Percentiles rank a stretch among this genome's conserved stretches.
These are phyloP conservation scores for Diplodus puntazzo DNA, from an alignment of 2,797 vertebrate genomes.

Conservation along the genomic window DNA sequence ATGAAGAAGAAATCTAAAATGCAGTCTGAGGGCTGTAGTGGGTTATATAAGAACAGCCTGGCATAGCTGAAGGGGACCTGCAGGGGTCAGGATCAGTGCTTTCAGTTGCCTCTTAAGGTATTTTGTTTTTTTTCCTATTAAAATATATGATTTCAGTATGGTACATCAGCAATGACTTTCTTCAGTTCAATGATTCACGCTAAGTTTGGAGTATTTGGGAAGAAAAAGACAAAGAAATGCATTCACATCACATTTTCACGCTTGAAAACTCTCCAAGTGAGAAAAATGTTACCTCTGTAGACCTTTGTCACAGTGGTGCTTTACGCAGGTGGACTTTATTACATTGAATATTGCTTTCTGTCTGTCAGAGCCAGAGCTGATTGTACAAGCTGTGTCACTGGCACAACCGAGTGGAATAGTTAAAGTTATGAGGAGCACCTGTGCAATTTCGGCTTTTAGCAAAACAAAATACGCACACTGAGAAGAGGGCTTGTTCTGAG, in stretches of 20 bases:
- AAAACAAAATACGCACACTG: background rate
- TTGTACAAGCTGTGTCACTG: slow-evolving; percentile 8
- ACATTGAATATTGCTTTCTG: background rate
- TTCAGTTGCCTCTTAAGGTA: background rate
- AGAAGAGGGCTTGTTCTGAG: background rate
- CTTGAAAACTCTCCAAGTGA: background rate
- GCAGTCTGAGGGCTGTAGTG: background rate
- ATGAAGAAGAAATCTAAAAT: background rate
- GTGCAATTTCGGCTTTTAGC: background rate
- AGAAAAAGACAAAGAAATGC: background rate
- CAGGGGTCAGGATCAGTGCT: background rate
- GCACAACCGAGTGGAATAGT: background rate
- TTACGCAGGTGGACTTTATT: background rate
- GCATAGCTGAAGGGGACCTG: background rate
- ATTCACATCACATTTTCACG: too few relatives aligned
- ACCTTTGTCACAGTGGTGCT: background rate
- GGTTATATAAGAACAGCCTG: background rate
- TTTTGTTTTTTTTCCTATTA: background rate
- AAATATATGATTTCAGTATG: too few relatives aligned
- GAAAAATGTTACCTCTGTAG: background rate
- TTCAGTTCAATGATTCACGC: background rate
- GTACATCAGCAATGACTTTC: background rate
- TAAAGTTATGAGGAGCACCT: slow-evolving; percentile 7
- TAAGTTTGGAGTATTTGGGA: background rate
- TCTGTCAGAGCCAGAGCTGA: background rate